Conservation (phyloP, 2,888 invertebrate species). For the Seira musarum region DNA sequence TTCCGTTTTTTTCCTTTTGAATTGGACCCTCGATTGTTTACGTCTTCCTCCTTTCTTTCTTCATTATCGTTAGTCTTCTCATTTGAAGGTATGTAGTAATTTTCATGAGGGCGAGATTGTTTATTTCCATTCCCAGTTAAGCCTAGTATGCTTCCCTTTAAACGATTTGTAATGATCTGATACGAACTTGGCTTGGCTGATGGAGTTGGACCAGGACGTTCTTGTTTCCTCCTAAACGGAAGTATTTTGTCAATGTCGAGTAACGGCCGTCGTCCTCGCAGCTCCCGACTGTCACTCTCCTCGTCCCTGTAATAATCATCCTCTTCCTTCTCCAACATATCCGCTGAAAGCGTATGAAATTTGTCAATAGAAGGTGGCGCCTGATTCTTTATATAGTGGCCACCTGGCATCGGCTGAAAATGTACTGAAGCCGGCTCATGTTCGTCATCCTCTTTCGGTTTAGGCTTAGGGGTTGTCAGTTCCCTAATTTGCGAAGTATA, state of each 20-base stretch:
- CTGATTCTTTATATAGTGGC: constrained; percentile 31
- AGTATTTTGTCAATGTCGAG: constrained; percentile 4
- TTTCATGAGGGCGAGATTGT: no score
- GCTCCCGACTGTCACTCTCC: constrained; percentile 12
- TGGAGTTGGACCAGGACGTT: background rate
- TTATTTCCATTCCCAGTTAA: no score
- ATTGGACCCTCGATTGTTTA: background rate
- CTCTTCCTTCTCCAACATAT: constrained; percentile 28
- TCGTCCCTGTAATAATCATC: background rate
- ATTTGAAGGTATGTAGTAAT: background rate
- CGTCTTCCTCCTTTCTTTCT: background rate
- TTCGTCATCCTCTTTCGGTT: constrained; percentile 25
- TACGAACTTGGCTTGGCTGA: background rate
- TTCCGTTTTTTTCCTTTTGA: constrained; percentile 5
- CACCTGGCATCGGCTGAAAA: constrained; percentile 45
- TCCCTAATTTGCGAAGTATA: background rate
- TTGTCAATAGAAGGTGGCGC: constrained; percentile 23
- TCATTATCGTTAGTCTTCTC: background rate
- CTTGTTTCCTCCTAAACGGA: background rate
- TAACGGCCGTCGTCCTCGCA: constrained; percentile 3
- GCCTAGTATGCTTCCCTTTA: background rate
- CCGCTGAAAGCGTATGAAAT: constrained; percentile 33
- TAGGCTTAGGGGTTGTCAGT: background rate
- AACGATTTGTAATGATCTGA: background rate
- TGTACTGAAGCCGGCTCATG: constrained; percentile 36